phyloP scores from a whole-genome alignment of 2,113 vertebrate genomes.

The Microcebus ravelobensis region DNA sequence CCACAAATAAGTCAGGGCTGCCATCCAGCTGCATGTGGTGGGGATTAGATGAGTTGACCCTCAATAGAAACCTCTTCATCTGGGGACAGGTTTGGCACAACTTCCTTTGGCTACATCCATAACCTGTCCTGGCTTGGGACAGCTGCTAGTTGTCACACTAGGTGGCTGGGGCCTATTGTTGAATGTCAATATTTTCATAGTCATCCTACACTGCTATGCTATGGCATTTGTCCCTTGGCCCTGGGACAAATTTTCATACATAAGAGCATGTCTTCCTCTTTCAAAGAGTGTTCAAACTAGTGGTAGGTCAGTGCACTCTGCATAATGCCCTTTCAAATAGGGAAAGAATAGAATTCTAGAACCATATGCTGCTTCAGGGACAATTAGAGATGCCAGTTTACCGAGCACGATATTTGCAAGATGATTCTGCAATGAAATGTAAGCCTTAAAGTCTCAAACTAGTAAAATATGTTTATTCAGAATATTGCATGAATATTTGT shows the following conservation, averaged over 20 bases:
- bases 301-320: neutral
- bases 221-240: neutral
- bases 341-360: conserved; percentile 42
- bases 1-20: neutral
- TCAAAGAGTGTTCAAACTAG: neutral
- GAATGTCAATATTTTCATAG: conserved; percentile 53
- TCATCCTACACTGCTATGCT: neutral
- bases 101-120: neutral
- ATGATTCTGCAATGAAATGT: neutral
- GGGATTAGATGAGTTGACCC: neutral
- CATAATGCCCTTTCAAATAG: conserved; percentile 37
- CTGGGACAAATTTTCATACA: conserved; percentile 13
- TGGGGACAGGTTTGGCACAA: neutral
- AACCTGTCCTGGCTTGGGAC: neutral
- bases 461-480: neutral
- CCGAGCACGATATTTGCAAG: neutral
- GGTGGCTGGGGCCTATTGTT: conserved; percentile 3
- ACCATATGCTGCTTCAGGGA: neutral
- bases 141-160: neutral
- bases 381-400: neutral
- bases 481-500: neutral
- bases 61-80: neutral
- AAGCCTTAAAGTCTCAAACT: neutral
- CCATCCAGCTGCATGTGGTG: neutral
- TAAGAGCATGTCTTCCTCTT: neutral